These are phyloP conservation scores for Cheilosia vernalis DNA, from an alignment of 2,888 invertebrate species.

Conservation along the genomic window DNA sequence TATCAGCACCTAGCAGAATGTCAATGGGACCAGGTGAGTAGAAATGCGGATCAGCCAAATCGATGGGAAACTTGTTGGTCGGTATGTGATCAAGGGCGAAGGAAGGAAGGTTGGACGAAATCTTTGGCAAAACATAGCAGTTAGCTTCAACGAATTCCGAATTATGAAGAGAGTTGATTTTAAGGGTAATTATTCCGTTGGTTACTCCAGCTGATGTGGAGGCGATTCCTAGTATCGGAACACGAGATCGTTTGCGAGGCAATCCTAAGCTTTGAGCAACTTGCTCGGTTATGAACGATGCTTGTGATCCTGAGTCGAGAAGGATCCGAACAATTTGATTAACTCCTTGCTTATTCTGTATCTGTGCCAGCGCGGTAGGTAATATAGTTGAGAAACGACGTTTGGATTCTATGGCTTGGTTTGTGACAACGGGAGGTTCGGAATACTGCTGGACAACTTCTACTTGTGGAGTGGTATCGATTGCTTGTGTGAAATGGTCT, in stretches of 20 bases:
- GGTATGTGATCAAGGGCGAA: not conserved
- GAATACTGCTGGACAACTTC: not conserved
- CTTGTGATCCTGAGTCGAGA: constrained; percentile 18
- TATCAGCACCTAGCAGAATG: too few relatives aligned
- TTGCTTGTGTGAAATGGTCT: not conserved
- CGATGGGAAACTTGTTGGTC: too few relatives aligned
- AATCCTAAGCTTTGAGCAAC: not conserved
- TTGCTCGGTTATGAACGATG: constrained; percentile 7
- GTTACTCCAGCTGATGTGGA: constrained; percentile 1
- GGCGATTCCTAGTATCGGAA: constrained; percentile 17
- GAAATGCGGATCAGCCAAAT: too few relatives aligned
- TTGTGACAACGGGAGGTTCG: not conserved
- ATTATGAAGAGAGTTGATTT: not conserved
- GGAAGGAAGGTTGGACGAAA: not conserved
- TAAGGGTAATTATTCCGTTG: not conserved
- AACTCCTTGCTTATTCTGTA: not conserved
- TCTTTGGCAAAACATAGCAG: not conserved
- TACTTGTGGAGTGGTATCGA: not conserved
- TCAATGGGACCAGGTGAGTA: too few relatives aligned
- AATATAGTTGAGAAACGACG: constrained; percentile 6
- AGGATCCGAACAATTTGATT: constrained; percentile 8
- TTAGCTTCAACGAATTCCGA: not conserved
- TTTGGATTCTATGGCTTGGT: not conserved
- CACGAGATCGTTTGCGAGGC: not conserved
- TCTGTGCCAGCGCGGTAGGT: not conserved